Evolutionary conservation across 2,113 vertebrate species (phyloP).

Genomic region (Campylomormyrus numenius): DNA sequence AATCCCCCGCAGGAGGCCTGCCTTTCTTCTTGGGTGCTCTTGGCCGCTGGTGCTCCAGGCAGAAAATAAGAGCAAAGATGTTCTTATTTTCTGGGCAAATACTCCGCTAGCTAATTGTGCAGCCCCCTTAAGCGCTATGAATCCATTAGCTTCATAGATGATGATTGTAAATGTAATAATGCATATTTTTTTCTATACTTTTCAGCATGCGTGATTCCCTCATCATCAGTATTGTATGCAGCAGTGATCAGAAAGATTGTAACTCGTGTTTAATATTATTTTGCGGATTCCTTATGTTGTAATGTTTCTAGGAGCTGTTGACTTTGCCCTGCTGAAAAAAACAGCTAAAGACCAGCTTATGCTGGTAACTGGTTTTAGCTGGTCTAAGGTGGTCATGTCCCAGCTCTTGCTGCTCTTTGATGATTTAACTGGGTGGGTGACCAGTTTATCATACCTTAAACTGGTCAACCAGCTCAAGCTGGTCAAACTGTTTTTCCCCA

Average conservation of each 20-base stretch:
- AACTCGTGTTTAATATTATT: neutral
- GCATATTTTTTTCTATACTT: constrained; percentile 2
- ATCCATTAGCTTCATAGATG: constrained; percentile 32
- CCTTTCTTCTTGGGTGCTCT: neutral
- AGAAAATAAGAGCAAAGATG: neutral
- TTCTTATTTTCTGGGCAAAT: neutral
- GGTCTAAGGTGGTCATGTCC: neutral
- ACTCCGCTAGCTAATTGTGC: neutral
- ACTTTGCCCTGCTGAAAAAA: neutral
- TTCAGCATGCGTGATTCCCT: constrained; percentile 12
- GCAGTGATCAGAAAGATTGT: neutral
- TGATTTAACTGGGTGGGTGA: neutral
- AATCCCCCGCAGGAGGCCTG: neutral
- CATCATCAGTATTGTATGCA: neutral
- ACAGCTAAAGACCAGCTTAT: neutral
- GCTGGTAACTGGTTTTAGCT: neutral
- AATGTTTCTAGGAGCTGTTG: neutral
- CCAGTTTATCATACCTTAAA: neutral
- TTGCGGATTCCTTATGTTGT: neutral
- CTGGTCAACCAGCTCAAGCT: neutral
- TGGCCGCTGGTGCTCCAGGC: neutral
- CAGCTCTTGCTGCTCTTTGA: neutral
- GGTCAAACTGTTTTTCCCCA: neutral
- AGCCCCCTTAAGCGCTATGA: neutral
- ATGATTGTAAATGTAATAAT: constrained; percentile 18